Evolutionary conservation across 2,888 invertebrate species (phyloP), one percentile per base, ranked within the genome.

Genomic region (Stenchaetothrips biformis): DNA sequence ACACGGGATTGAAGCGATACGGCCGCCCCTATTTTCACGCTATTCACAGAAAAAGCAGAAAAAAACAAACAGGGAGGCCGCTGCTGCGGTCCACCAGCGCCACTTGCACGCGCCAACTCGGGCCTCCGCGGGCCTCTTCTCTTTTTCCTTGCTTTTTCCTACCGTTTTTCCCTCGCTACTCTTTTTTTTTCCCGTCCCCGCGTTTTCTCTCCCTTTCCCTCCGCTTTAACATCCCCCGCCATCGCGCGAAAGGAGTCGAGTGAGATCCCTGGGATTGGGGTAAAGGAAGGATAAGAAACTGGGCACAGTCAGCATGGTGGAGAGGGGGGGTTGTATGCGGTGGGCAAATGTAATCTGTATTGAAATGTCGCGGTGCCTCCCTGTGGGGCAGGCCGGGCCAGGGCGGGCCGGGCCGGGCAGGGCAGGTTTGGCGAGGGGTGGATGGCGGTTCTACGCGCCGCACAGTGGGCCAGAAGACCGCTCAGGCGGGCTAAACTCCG

Each of bases 1-100:
- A 37, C 37, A 37, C 37, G 53, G 59, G 59, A 18, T 59, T 18
- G 18, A 59, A 59, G 59, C 59, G 59, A 59, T 59, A 59, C 18
- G 13, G 59, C 59, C 59, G 59, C 59, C 37, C 67, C 67, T 74
- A 74, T 74, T 74, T 74, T 74, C 67, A 74, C 67, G 25, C 67
- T 25, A 74, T 74, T 74, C 67, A 74, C 67, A 25, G 67, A 11
- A 59, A 59, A 59, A 59, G 37, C 37, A 37, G 37, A 4, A 37
- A 37, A 37, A 37, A 37, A 37, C 37, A 37, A 37, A 37, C 37
- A 37, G 37, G 4, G 4, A 37, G 37, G 37, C 37, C 59, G 59
- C 59, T 9, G 59, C 59, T 9, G 59, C 59, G 59, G 18, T 16
- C 59, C 59, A 53, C 53, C 2, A 7, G 13, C 53, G 53, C 53